Conservation (phyloP, 2,113 vertebrate species). For the Hydrolagus affinis region DNA sequence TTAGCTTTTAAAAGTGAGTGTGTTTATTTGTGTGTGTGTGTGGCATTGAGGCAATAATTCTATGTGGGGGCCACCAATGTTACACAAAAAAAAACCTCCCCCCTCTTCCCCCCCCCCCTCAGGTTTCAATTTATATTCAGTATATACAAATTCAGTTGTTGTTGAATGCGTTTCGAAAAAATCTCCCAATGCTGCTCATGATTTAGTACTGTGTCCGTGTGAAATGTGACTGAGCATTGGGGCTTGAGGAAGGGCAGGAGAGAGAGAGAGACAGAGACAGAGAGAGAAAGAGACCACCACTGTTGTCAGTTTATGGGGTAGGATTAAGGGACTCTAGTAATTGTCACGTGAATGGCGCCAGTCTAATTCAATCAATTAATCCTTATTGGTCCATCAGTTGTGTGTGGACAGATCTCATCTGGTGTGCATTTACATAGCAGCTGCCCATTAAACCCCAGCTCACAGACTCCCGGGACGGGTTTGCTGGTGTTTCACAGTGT, state of each 20-base stretch:
- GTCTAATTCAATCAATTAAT: constrained; percentile 1
- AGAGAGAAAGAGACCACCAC: not conserved
- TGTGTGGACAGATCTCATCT: constrained; percentile 22
- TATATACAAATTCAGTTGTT: constrained; percentile 18
- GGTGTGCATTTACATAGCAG: constrained; percentile 18
- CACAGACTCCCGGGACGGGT: not conserved
- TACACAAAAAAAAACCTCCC: no score
- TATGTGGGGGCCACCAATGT: no score
- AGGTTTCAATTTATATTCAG: no score
- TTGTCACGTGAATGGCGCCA: constrained; percentile 19
- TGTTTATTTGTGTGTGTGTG: no score
- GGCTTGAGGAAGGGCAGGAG: not conserved
- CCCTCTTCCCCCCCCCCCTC: no score
- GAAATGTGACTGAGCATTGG: not conserved
- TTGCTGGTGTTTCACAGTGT: not conserved
- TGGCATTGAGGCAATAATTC: no score
- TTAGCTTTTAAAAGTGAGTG: no score
- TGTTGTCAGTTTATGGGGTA: constrained; percentile 22
- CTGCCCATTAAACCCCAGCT: constrained; percentile 26
- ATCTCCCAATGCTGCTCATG: no score
- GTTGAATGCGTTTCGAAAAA: no score
- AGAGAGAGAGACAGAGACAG: not conserved
- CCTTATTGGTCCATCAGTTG: constrained; percentile 24
- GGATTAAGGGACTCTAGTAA: constrained; percentile 30
- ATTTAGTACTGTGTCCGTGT: not conserved